These are phyloP conservation scores for Maccullochella peelii DNA, from an alignment of 2,113 vertebrate genomes.

Conservation along the genomic window DNA sequence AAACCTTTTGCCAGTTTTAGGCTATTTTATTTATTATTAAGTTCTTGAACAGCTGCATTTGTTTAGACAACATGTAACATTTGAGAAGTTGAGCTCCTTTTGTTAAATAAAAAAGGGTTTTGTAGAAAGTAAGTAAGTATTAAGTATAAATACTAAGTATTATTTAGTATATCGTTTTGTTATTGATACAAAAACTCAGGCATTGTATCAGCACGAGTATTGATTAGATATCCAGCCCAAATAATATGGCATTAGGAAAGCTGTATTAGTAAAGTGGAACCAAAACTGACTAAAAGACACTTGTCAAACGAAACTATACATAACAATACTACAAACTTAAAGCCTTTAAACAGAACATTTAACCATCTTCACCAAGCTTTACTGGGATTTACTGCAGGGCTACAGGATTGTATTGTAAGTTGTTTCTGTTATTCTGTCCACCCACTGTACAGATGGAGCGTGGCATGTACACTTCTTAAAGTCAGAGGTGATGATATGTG, in stretches of 20 bases:
- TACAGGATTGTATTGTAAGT: neutral
- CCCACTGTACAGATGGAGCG: neutral
- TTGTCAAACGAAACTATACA: neutral
- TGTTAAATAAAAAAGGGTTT: neutral
- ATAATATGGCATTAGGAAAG: neutral
- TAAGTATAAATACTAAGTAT: too few species aligned
- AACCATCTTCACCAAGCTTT: neutral
- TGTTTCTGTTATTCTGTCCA: slow-evolving; percentile 7
- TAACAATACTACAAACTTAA: neutral
- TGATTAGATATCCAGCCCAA: neutral
- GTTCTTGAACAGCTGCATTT: neutral
- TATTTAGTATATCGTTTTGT: too few species aligned
- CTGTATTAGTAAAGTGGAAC: neutral
- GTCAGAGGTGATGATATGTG: neutral
- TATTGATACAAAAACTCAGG: neutral
- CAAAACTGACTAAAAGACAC: neutral
- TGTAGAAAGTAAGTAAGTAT: too few species aligned
- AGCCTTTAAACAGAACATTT: neutral
- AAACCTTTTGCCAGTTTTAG: neutral
- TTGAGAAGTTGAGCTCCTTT: neutral
- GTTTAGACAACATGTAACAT: neutral
- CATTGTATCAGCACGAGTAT: neutral
- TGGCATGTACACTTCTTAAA: neutral
- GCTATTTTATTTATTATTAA: neutral
- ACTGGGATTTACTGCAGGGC: neutral